phyloP scores from a whole-genome alignment of 2,113 vertebrate species.

The Phodopus roborovskii region DNA sequence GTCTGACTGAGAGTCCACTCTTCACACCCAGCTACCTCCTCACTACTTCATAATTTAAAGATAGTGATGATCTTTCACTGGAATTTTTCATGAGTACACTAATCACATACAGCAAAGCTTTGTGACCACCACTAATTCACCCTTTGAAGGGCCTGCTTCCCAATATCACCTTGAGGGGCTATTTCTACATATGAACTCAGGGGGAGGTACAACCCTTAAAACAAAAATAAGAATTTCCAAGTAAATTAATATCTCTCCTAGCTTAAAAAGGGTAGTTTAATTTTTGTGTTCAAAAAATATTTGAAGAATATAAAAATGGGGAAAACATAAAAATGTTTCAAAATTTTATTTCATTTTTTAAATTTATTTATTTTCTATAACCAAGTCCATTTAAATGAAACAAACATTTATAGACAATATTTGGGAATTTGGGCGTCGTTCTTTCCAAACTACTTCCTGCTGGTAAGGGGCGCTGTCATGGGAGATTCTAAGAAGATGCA shows the following conservation, averaged over 20 bases:
- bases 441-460: too few relatives aligned
- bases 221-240: not conserved
- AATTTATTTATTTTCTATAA: too few relatives aligned
- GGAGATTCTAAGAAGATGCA: too few relatives aligned
- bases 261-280: not conserved
- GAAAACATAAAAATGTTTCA: not conserved
- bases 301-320: not conserved
- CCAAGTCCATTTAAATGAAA: too few relatives aligned
- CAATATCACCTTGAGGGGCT: not conserved
- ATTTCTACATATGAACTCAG: not conserved
- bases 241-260: not conserved
- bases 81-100: not conserved
- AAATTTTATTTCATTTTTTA: too few relatives aligned
- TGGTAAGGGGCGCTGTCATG: too few relatives aligned
- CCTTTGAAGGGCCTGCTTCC: rapidly evolving
- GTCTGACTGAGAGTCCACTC: not conserved
- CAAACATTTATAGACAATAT: too few relatives aligned
- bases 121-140: not conserved
- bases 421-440: too few relatives aligned
- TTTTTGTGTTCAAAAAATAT: not conserved
- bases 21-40: not conserved
- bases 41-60: not conserved
- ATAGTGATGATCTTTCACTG: not conserved
- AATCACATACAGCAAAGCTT: too few relatives aligned
- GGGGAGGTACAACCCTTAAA: not conserved